A percentile compares a stretch with the other conserved stretches of the same genome.
These are phyloP conservation scores for Apostichopus parvimensis DNA, from an alignment of 35 echinoderm and acorn worm species.

Conservation along the genomic window DNA sequence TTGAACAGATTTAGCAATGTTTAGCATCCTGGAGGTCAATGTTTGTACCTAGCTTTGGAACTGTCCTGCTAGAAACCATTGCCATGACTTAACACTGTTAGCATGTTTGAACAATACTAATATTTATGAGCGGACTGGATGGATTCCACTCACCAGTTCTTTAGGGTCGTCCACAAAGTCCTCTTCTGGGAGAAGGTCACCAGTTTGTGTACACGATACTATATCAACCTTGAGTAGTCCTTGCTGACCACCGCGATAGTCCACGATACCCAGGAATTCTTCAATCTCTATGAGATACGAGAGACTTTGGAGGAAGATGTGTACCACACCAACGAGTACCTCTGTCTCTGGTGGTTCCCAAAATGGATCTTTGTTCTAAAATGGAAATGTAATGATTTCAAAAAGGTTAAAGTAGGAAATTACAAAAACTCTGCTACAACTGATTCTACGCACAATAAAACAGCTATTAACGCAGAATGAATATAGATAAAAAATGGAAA, in stretches of 20 bases:
- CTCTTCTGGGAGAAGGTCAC: constrained; percentile 75
- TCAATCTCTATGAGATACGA: constrained; percentile 93
- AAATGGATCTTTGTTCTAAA: constrained; percentile 95
- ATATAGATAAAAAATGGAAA: too few species aligned
- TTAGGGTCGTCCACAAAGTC: constrained; percentile 95
- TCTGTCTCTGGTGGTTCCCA: constrained; percentile 97
- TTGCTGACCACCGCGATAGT: constrained; percentile 80
- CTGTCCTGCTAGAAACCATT: too few species aligned
- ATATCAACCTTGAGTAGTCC: constrained; percentile 89
- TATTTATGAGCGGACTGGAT: too few species aligned
- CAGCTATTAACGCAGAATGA: neutral
- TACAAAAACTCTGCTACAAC: neutral
- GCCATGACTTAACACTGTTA: too few species aligned
- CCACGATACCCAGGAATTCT: constrained; percentile 77
- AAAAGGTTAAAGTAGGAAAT: neutral
- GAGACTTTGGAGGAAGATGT: constrained; percentile 89
- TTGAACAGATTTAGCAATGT: too few species aligned
- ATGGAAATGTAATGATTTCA: neutral
- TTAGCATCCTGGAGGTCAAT: too few species aligned
- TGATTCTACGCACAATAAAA: too few species aligned
- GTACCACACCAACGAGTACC: constrained; percentile 82
- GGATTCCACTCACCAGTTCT: constrained; percentile 75
- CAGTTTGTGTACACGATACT: constrained; percentile 63
- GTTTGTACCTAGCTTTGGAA: too few species aligned
- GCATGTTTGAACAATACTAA: neutral